Conservation (phyloP, 2,888 invertebrate genomes). For the Priocnemis perturbator region DNA sequence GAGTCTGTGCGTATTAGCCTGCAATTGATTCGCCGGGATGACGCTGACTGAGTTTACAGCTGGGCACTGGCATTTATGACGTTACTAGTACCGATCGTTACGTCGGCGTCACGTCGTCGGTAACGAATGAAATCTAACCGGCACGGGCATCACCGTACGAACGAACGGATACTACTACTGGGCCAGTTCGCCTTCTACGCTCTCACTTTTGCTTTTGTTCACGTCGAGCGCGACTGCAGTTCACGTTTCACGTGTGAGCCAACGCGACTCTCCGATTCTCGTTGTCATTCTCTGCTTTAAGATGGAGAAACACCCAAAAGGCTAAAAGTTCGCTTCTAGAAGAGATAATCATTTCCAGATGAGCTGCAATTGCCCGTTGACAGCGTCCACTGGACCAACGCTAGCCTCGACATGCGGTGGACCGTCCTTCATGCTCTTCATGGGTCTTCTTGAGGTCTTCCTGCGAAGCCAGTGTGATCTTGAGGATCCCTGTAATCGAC, state of each 20-base stretch:
- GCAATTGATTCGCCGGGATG: neutral
- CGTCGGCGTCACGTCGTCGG: too few species aligned
- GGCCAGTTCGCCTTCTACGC: neutral
- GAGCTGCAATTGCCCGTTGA: slow-evolving; percentile 87
- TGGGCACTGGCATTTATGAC: slow-evolving; percentile 17
- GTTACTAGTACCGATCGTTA: slow-evolving; percentile 26
- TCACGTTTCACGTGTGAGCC: neutral
- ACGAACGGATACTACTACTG: slow-evolving; percentile 5
- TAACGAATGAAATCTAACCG: too few species aligned
- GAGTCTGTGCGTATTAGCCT: too few species aligned
- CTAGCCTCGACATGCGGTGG: slow-evolving; percentile 90
- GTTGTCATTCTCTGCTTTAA: too few species aligned
- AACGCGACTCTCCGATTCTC: too few species aligned
- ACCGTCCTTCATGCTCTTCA: slow-evolving; percentile 90
- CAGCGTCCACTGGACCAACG: slow-evolving; percentile 87
- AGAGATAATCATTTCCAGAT: slow-evolving; percentile 61
- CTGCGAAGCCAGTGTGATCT: slow-evolving; percentile 90
- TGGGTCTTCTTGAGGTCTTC: slow-evolving; percentile 92
- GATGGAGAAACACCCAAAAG: too few species aligned
- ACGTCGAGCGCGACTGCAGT: neutral
- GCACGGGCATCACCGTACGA: slow-evolving; percentile 20
- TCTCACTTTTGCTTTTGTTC: slow-evolving; percentile 17
- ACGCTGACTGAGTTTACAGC: slow-evolving; percentile 21
- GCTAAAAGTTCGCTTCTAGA: too few species aligned
- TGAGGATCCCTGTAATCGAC: slow-evolving; percentile 90